Base-by-base conservation (phyloP, 2,797 vertebrate species). In the Mustela erminea region DNA sequence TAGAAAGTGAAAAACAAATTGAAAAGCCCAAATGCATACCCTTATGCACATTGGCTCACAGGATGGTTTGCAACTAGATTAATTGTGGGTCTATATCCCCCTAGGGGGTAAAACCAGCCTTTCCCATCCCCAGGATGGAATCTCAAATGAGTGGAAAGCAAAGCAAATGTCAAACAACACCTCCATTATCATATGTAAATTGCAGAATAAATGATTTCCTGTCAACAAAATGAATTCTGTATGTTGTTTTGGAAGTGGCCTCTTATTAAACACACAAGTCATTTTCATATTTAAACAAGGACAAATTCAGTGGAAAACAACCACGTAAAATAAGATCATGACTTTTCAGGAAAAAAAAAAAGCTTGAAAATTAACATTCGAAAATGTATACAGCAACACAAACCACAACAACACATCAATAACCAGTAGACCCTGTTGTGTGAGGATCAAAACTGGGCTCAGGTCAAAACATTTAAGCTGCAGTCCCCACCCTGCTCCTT, bases 91-190 rank as follows among this genome's bases (percentile, higher is more conserved):
- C 35, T 72, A 77, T 77, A 90, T 87, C 32, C 12, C 46, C 77
- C 91, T 1, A 82, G 14, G 38, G 90, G 80, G 58, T 20, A 3
- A 2, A 96, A 13, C 6, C 9, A 78, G 23, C 4, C 92, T 35
- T 68, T 60, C 81, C 7, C 52, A 86, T 95, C 23, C 80, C 87
- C 54, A 41, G 25, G n/a, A 66, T 92, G 88, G 89, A 95, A 96
- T 54, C 80, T 58, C 90, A 95, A 98, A 94, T n/a, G 95, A 96
- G 32, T 43, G 56, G 43, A 64, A 54, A 97, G 64, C 95, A 56
- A 70, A 97, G 64, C 87, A 98, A 98, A 98, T 97, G 96, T 92
- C 96, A 98, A 97, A 84, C 87, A 68, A 95, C 96, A 56, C 90
- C 78, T 46, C 94, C 92, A 97, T 95, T 97, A 97, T 25, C 97